Evolutionary conservation across 2,888 invertebrate genomes (phyloP).

Genomic region (Blastobasis adustella): DNA sequence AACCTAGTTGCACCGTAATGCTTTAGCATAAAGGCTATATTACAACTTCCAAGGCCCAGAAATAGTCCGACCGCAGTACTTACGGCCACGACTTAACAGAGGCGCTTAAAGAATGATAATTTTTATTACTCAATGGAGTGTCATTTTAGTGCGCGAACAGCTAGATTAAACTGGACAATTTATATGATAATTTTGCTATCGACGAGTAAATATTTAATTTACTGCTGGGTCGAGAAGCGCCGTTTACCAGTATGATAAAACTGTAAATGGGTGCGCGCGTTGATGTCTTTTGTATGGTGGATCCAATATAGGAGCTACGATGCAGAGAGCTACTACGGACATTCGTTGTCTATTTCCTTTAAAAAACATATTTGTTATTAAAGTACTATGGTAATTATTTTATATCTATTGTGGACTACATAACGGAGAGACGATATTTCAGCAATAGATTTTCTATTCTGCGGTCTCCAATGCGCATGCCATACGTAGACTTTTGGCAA

Average conservation of each 20-base stretch:
- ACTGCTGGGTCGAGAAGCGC: not conserved
- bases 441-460: too few relatives aligned
- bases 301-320: not conserved
- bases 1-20: not conserved
- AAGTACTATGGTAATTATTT: too few relatives aligned
- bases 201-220: slow-evolving; percentile 8
- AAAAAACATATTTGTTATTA: too few relatives aligned
- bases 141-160: slow-evolving; percentile 8
- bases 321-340: not conserved
- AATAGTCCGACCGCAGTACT: not conserved
- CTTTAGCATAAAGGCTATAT: not conserved
- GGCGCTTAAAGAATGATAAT: slow-evolving; percentile 3
- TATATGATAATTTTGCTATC: slow-evolving; percentile 10
- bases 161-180: slow-evolving; percentile 6
- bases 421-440: too few relatives aligned
- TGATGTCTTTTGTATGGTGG: slow-evolving; percentile 11
- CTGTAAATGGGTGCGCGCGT: slow-evolving; percentile 1
- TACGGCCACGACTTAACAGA: not conserved
- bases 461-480: too few relatives aligned
- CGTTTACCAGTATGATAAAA: not conserved
- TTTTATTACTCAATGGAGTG: slow-evolving; percentile 7
- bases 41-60: not conserved
- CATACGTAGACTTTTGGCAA: too few relatives aligned
- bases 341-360: too few relatives aligned
- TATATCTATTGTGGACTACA: too few relatives aligned